A percentile compares a stretch with the other conserved stretches of the same genome.
Conservation (phyloP, 1,140 invertebrate species). For the Platyscapa corneri region DNA sequence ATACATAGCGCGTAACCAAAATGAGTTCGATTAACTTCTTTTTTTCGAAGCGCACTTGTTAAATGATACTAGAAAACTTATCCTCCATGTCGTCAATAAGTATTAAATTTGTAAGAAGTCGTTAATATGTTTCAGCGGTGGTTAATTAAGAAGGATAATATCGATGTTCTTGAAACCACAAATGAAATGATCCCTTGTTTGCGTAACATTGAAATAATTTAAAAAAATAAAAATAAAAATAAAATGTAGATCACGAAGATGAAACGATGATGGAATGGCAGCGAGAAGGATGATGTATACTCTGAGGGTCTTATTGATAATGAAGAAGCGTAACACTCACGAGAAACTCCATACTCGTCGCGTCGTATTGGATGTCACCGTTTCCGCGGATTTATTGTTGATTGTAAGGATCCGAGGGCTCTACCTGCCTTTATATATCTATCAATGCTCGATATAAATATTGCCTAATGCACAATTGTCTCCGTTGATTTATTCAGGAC, state of each 20-base stretch:
- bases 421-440: constrained; percentile 19
- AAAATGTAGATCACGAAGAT: neutral
- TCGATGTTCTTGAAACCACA: neutral
- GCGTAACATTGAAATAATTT: too few species aligned
- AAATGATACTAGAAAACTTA: neutral
- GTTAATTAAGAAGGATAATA: neutral
- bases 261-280: neutral
- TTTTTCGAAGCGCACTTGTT: neutral
- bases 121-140: neutral
- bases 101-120: neutral
- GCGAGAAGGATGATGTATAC: neutral
- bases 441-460: neutral
- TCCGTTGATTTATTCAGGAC: neutral
- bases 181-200: neutral
- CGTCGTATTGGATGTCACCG: constrained; percentile 3
- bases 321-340: constrained; percentile 47
- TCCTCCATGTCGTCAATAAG: neutral
- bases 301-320: neutral
- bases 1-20: too few species aligned
- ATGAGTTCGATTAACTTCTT: too few species aligned
- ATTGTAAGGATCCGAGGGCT: neutral
- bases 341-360: constrained; percentile 45
- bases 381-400: constrained; percentile 17
- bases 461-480: constrained; percentile 25
- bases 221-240: too few species aligned